These are phyloP conservation scores for Trypoxylon attenuatum DNA, from an alignment of 2,888 invertebrate species.

Conservation along the genomic window DNA sequence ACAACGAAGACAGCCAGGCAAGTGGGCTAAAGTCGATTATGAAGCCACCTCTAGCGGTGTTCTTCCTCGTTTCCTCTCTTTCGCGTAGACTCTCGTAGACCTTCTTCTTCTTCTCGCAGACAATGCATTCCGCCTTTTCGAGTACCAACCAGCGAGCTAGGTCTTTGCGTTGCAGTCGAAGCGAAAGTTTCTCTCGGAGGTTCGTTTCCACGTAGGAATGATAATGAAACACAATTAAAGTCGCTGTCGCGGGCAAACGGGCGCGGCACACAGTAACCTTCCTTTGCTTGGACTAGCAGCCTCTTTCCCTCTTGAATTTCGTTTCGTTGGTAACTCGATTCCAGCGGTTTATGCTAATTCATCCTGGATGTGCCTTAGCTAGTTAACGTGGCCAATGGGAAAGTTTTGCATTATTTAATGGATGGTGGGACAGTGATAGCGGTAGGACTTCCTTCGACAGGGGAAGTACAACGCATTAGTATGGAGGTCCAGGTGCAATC, in stretches of 20 bases:
- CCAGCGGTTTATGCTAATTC: constrained; percentile 22
- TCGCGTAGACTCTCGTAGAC: no score
- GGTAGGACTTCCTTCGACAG: background rate
- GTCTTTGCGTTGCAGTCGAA: no score
- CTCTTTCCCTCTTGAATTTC: no score
- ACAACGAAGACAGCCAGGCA: background rate
- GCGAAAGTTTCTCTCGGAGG: no score
- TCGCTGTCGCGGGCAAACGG: background rate
- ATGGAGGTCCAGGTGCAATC: no score
- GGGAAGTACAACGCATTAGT: no score
- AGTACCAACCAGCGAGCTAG: no score
- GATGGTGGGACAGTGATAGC: constrained; percentile 4
- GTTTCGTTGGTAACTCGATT: constrained; percentile 13
- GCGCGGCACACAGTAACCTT: no score
- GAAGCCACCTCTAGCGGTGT: background rate
- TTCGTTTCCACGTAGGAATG: background rate
- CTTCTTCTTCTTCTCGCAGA: no score
- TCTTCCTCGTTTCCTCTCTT: no score
- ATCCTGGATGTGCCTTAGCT: constrained; percentile 2
- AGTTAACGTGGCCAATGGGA: constrained; percentile 15
- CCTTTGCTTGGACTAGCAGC: no score
- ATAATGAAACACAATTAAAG: constrained; percentile 14
- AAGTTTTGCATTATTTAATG: constrained; percentile 32
- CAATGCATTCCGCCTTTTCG: no score
- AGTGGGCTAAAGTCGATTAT: constrained; percentile 4